These are phyloP conservation scores for Drosophila austrosaltans DNA, from an alignment of 2,888 invertebrate species.

Conservation along the genomic window DNA sequence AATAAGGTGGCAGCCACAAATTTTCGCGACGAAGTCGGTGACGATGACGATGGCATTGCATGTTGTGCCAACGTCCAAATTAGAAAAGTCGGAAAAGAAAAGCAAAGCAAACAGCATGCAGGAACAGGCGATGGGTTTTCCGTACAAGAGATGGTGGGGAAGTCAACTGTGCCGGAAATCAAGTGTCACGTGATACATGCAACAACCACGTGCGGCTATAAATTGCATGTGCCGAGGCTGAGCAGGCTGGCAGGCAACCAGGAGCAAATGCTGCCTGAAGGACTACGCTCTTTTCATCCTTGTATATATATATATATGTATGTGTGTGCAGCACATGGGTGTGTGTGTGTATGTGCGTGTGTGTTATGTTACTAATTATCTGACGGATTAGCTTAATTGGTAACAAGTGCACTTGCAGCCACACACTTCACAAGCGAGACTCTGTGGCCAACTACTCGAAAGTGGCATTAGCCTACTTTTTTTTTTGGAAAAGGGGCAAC, in stretches of 20 bases:
- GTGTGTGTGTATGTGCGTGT: constrained; percentile 45
- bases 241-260: constrained; percentile 37
- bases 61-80: constrained; percentile 74
- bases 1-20: constrained; percentile 78
- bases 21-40: constrained; percentile 57
- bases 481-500: constrained; percentile 45
- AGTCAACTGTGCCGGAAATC: constrained; percentile 70
- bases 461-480: constrained; percentile 79
- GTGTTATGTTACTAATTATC: constrained; percentile 82
- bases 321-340: constrained; percentile 21
- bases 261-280: constrained; percentile 36
- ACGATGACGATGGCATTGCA: constrained; percentile 67
- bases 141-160: constrained; percentile 10
- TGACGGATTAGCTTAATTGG: constrained; percentile 83
- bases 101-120: constrained; percentile 65
- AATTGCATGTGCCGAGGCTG: constrained; percentile 71
- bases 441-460: constrained; percentile 70
- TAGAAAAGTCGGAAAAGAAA: constrained; percentile 77
- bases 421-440: constrained; percentile 69
- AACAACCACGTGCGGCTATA: constrained; percentile 77
- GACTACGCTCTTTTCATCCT: constrained; percentile 35
- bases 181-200: constrained; percentile 80
- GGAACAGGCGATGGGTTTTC: neutral
- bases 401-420: constrained; percentile 80
- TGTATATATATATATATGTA: constrained; percentile 1